These are phyloP conservation scores for Leptinotarsa undecemlineata DNA, from an alignment of 1,140 invertebrate species.

Conservation along the genomic window DNA sequence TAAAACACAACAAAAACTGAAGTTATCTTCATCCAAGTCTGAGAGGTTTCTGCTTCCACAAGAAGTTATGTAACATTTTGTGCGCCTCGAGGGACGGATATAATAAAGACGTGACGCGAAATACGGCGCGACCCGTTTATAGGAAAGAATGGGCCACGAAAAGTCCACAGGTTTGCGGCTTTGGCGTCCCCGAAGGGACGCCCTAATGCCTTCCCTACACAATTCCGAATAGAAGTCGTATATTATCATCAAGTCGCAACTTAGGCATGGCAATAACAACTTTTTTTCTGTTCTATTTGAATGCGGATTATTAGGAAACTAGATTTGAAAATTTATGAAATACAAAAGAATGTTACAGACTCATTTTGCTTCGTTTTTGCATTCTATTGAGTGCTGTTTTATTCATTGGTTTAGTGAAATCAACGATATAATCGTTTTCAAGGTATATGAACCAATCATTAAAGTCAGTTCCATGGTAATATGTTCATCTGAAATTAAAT, in stretches of 20 bases:
- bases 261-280: background rate
- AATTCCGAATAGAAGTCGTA: conserved; percentile 38
- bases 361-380: too few relatives aligned
- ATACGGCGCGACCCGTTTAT: conserved; percentile 44
- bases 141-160: conserved; percentile 43
- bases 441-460: too few relatives aligned
- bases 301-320: background rate
- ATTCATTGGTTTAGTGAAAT: too few relatives aligned
- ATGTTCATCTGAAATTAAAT: too few relatives aligned
- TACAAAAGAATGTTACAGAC: too few relatives aligned
- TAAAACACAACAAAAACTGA: conserved; percentile 20
- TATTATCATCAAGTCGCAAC: conserved; percentile 44
- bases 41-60: conserved; percentile 50
- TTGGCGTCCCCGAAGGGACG: conserved; percentile 37
- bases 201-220: conserved; percentile 38
- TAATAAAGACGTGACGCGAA: conserved; percentile 54
- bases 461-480: too few relatives aligned
- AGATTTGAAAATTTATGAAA: too few relatives aligned
- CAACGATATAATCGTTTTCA: too few relatives aligned
- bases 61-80: conserved; percentile 54
- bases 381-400: too few relatives aligned
- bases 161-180: conserved; percentile 41
- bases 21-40: conserved; percentile 22
- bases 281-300: background rate
- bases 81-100: conserved; percentile 48